These are phyloP conservation scores for Siphonodentalium dalli DNA, from an alignment of 2,888 invertebrate genomes.

Conservation along the genomic window DNA sequence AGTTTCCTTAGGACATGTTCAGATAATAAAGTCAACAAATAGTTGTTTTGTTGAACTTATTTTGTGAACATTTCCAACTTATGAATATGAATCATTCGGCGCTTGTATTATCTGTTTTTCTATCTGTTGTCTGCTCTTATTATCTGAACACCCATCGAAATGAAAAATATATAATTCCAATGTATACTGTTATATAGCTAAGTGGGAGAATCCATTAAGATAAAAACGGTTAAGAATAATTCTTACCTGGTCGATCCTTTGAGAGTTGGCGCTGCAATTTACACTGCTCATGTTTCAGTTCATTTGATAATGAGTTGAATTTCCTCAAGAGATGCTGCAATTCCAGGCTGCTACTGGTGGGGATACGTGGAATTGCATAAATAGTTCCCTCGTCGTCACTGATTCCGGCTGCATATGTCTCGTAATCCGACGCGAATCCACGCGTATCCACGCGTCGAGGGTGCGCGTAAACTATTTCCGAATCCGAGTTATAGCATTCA, in stretches of 20 bases:
- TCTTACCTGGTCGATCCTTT: constrained; percentile 27
- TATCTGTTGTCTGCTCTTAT: too few species aligned
- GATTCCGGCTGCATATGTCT: constrained; percentile 52
- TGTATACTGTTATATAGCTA: too few species aligned
- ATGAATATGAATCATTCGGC: too few species aligned
- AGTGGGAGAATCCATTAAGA: too few species aligned
- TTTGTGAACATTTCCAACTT: too few species aligned
- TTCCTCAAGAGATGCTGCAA: constrained; percentile 60
- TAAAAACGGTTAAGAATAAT: too few species aligned
- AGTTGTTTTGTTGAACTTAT: too few species aligned
- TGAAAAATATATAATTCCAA: too few species aligned
- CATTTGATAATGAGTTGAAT: constrained; percentile 65
- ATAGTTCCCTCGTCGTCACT: constrained; percentile 53
- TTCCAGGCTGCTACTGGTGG: constrained; percentile 54
- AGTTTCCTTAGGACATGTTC: too few species aligned
- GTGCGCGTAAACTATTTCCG: constrained; percentile 72
- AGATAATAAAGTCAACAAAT: too few species aligned
- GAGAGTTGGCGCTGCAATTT: constrained; percentile 53
- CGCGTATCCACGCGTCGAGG: constrained; percentile 43
- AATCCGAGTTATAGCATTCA: constrained; percentile 83
- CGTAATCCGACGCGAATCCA: constrained; percentile 57
- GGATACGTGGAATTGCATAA: constrained; percentile 53
- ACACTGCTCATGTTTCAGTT: constrained; percentile 64
- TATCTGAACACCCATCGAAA: too few species aligned
- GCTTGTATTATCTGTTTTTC: too few species aligned